Conservation (phyloP, 2,797 vertebrate species). For the Enteromius anoplus region DNA sequence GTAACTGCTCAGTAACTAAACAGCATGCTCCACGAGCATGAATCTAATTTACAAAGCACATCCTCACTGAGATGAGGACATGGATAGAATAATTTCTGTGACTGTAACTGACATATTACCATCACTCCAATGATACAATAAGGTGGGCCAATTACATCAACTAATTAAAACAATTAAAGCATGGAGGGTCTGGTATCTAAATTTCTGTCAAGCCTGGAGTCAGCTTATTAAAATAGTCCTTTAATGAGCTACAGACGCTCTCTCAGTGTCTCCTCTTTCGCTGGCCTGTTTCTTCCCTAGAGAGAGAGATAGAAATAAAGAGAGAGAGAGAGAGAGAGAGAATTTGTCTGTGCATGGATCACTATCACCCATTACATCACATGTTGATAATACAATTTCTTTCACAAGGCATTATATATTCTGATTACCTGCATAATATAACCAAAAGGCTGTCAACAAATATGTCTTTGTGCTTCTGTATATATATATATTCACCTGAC, state of each 20-base stretch:
- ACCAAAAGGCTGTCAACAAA: background rate
- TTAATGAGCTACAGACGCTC: constrained; percentile 70
- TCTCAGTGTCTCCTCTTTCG: constrained; percentile 48
- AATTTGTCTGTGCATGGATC: constrained; percentile 25
- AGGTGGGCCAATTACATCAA: constrained; percentile 72
- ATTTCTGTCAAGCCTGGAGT: constrained; percentile 68
- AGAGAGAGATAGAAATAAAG: constrained; percentile 35
- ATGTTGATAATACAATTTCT: constrained; percentile 40
- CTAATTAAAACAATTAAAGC: constrained; percentile 78
- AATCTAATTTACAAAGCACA: constrained; percentile 66
- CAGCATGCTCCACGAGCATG: constrained; percentile 59
- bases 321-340: constrained; percentile 27
- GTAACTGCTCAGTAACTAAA: constrained; percentile 64
- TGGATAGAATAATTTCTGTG: constrained; percentile 57
- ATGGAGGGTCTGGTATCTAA: constrained; percentile 64
- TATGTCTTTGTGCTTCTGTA: background rate
- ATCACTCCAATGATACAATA: constrained; percentile 64
- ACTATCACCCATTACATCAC: constrained; percentile 46
- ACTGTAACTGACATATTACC: constrained; percentile 64
- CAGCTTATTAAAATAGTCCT: constrained; percentile 71
- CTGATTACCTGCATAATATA: background rate
- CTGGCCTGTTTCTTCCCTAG: constrained; percentile 52
- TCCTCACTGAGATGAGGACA: constrained; percentile 21
- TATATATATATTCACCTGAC: background rate
- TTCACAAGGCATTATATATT: constrained; percentile 5